Evolutionary conservation across 1,140 invertebrate species (phyloP), one percentile per base, ranked within the genome.

Genomic region (Zaprionus kolodkinae): DNA sequence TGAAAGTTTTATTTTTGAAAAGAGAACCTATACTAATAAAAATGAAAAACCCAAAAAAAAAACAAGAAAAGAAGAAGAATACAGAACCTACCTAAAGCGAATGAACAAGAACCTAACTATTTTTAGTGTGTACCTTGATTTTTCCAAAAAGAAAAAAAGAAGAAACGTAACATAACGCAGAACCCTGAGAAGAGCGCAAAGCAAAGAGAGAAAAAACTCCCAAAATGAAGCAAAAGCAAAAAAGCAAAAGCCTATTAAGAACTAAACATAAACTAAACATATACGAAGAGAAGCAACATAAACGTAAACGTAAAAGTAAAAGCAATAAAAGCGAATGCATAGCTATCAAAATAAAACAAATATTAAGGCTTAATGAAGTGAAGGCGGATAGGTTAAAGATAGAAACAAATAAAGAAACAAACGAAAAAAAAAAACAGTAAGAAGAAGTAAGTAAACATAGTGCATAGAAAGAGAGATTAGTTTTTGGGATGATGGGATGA

Each of bases 91-190:
- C 86, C 86, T 89, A 90, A 85, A 86, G 76, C 71, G 81, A 88
- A 70, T 79, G 78, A 88, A 84, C 64, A 54, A 86, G 71, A 85
- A 89, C 88, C 84, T 89, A 88, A 91, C 88, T 91, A 91, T 91
- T 91, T 90, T 91, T 91, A 91, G 81, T 91, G 79, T 78, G 88
- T 91, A 91, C 88, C 88, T 91, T 85, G 81, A 79, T 91, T 91
- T 79, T 85, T 89, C 65, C 66, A 82, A 72, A 62, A 57, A 21
- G 54, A 65, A 82, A 72, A 62, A 57, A 21, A 57, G 68, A 85
- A 72, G 74, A 72, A 87, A 77, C 57, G 71, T 67, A 74, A 77
- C 57, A 65, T 67, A 74, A 74, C 59, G 63, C 40, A 45, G 56
- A 74, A 57, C 70, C 80, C 81, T 69, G 68, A 77, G 30, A 73